These are phyloP conservation scores for Knipowitschia caucasica DNA, from an alignment of 2,797 vertebrate species.

Conservation along the genomic window DNA sequence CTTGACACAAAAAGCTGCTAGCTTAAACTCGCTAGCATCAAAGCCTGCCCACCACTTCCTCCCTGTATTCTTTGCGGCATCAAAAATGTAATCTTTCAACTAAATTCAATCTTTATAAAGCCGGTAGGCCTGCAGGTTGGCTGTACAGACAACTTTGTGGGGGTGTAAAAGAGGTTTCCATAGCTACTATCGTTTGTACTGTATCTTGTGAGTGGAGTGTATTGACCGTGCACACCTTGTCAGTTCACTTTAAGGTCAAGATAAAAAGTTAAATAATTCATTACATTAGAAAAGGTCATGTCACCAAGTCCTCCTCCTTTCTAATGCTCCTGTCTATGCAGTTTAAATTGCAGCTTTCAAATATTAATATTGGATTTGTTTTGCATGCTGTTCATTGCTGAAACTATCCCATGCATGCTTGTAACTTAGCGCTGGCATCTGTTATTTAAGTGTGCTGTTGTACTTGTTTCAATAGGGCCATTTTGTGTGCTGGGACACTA, in stretches of 20 bases:
- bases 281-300: slow-evolving; percentile 2
- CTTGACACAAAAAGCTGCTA: too few species aligned
- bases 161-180: neutral
- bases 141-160: too few species aligned
- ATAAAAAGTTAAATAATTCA: neutral
- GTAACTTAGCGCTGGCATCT: neutral
- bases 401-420: neutral
- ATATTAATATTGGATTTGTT: slow-evolving; percentile 1
- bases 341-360: neutral
- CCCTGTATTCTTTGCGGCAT: too few species aligned
- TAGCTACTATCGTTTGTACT: neutral
- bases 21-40: too few species aligned
- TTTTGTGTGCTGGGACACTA: slow-evolving; percentile 4
- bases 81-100: too few species aligned
- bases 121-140: too few species aligned
- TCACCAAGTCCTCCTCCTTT: neutral
- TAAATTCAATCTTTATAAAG: too few species aligned
- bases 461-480: neutral
- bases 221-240: slow-evolving; percentile 4
- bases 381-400: neutral
- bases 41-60: too few species aligned
- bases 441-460: neutral
- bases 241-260: neutral
- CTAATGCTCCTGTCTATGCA: neutral
- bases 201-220: neutral